These are phyloP conservation scores for Bombus pyrosoma DNA, from an alignment of 1,140 invertebrate genomes.

Conservation along the genomic window DNA sequence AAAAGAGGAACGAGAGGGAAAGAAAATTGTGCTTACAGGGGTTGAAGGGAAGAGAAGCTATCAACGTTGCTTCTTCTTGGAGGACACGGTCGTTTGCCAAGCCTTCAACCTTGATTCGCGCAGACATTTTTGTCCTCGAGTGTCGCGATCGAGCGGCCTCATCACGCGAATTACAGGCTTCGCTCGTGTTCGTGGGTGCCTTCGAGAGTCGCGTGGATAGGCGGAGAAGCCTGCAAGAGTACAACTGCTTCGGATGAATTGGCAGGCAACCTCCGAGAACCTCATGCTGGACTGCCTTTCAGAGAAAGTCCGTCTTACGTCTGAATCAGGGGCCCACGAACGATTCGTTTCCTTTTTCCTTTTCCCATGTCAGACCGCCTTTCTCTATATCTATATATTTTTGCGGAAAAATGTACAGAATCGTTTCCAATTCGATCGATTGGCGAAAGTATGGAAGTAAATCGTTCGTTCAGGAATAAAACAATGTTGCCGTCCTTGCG, in stretches of 20 bases:
- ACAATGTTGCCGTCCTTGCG: conserved; percentile 12
- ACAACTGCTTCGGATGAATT: conserved; percentile 57
- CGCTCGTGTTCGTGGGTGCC: conserved; percentile 70
- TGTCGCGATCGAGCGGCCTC: conserved; percentile 78
- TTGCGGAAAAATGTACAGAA: background rate
- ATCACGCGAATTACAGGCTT: conserved; percentile 79
- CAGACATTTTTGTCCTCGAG: conserved; percentile 68
- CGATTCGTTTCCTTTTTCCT: too few relatives aligned
- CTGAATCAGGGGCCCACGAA: background rate
- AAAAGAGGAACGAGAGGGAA: background rate
- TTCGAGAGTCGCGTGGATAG: conserved; percentile 78
- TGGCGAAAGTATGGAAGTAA: background rate
- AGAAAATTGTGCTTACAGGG: conserved; percentile 38
- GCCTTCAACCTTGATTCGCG: conserved; percentile 68
- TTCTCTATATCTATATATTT: too few relatives aligned
- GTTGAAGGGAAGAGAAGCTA: conserved; percentile 46
- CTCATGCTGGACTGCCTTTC: background rate
- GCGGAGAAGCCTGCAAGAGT: conserved; percentile 66
- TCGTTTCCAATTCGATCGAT: background rate
- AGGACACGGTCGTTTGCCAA: conserved; percentile 54
- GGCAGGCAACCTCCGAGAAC: conserved; percentile 33
- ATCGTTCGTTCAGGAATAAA: background rate
- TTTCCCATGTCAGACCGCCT: too few relatives aligned
- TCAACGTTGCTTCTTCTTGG: conserved; percentile 52
- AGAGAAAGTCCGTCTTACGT: background rate